A percentile compares a stretch with the other conserved stretches of the same genome.
Conservation (phyloP, 1,140 invertebrate species). For the Penaeus chinensis region DNA sequence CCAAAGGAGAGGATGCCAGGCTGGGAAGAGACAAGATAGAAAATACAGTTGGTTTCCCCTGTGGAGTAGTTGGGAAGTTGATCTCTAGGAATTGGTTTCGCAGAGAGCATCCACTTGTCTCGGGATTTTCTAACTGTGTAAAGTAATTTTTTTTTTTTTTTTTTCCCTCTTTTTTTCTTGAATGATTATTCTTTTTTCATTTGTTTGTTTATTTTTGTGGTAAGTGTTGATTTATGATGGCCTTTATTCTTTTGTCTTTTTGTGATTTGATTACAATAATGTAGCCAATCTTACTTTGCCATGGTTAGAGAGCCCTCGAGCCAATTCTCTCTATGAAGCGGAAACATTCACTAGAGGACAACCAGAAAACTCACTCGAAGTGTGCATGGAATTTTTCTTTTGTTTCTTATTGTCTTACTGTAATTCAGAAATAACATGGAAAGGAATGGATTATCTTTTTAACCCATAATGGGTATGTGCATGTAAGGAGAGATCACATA, state of each 20-base stretch:
- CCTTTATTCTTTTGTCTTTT: too few species aligned
- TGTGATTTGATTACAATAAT: too few species aligned
- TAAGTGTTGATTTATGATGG: too few species aligned
- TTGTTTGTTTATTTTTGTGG: too few species aligned
- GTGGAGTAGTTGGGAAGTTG: constrained; percentile 43
- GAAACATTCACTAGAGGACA: constrained; percentile 40
- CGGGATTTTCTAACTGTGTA: constrained; percentile 35
- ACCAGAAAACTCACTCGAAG: constrained; percentile 40
- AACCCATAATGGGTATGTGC: constrained; percentile 50
- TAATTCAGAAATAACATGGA: constrained; percentile 39
- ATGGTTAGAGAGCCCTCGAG: too few species aligned
- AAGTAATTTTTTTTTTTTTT: not conserved
- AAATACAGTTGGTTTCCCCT: constrained; percentile 30
- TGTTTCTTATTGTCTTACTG: not conserved
- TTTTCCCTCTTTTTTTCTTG: too few species aligned
- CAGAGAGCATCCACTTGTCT: constrained; percentile 30
- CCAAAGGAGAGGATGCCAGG: constrained; percentile 57
- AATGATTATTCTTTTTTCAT: too few species aligned
- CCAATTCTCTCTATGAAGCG: constrained; percentile 16
- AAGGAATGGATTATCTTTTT: constrained; percentile 31
- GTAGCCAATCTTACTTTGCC: too few species aligned
- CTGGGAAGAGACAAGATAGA: constrained; percentile 47
- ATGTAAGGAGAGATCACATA: constrained; percentile 19
- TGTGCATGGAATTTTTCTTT: constrained; percentile 51
- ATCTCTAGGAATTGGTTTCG: constrained; percentile 40